Base-by-base conservation (phyloP, 2,113 vertebrate genomes). In the Salvelinus namaycush region DNA sequence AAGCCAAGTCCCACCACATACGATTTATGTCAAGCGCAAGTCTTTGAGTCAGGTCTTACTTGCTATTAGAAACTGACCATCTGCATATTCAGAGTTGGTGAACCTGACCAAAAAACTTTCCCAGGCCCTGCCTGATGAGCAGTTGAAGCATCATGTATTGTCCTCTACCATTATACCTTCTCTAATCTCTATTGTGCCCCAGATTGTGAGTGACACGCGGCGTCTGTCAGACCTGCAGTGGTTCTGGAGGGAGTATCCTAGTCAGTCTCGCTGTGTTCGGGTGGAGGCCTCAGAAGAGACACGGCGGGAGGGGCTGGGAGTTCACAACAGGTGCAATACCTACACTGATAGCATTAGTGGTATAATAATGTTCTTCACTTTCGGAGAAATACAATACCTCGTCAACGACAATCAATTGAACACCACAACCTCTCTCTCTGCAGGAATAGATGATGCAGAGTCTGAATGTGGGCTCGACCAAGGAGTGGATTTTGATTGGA, bases 381-480 rank as follows among this genome's bases (percentile, higher is more conserved):
- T 39, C 31, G 27, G 13, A 8, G 54, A 44, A 31, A 27, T 26
- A 67, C 65, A 51, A 67, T 4, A 44, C 29, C 29, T 67, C 44
- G 60, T 69, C 24, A 31, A 31, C 3, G 3, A 54, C 39, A 16
- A 0, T 22, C 14, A 24, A 22, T 65, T n/a, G 7, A 26, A 0
- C n/a, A 22, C 57, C 48, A n/a, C 31, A n/a, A 14, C 16, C 0
- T 62, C 11, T 77, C 11, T 77, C n/a, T 69, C 69, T 5, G 0
- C 87, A 97, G 96, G 95, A 66, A 89, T 99, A 20, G 97, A 99
- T 0, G 95, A 98, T 0, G 90, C 92, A 0, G 96, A 97, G 80
- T 98, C 97, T 0, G 97, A 99, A 76, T 98, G 97, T 0, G 97
- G 95, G 34, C 87, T 99, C 90, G 97, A 99, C 87, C 78, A 90